These are phyloP conservation scores for Himalopsyche anomala DNA, from an alignment of 2,888 invertebrate species.

Conservation along the genomic window DNA sequence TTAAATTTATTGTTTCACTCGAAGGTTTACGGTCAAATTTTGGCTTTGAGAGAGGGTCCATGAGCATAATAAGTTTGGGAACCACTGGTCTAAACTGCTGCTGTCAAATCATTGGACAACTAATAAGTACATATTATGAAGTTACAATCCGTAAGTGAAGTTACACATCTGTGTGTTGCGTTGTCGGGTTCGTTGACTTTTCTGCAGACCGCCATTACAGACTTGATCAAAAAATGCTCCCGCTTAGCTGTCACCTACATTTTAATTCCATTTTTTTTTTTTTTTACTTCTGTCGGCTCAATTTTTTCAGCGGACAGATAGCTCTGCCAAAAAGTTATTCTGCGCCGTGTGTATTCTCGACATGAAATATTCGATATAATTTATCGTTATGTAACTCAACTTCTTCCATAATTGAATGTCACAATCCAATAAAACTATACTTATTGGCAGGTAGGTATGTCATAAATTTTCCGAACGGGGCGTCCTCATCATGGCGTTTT, in stretches of 20 bases:
- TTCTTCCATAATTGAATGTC: no score
- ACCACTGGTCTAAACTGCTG: no score
- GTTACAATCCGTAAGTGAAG: not conserved
- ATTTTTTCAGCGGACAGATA: not conserved
- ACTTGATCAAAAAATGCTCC: conserved; percentile 5
- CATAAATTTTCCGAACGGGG: no score
- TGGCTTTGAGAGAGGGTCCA: no score
- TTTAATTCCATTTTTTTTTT: not conserved
- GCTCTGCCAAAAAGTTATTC: conserved; percentile 7
- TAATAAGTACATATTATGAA: not conserved
- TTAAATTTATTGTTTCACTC: no score
- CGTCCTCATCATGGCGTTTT: no score
- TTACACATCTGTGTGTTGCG: not conserved
- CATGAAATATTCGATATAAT: conserved; percentile 1
- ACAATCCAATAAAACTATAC: no score
- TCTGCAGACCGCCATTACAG: not conserved
- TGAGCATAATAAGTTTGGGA: no score
- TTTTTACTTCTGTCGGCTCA: not conserved
- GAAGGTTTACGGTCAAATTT: no score
- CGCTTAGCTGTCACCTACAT: conserved; percentile 32
- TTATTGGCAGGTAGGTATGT: no score
- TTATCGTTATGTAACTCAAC: no score
- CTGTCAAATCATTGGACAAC: no score
- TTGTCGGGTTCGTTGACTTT: conserved; percentile 29
- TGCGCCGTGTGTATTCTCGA: not conserved